Conservation (phyloP, 2,888 invertebrate species). For the Dioctria linearis region DNA sequence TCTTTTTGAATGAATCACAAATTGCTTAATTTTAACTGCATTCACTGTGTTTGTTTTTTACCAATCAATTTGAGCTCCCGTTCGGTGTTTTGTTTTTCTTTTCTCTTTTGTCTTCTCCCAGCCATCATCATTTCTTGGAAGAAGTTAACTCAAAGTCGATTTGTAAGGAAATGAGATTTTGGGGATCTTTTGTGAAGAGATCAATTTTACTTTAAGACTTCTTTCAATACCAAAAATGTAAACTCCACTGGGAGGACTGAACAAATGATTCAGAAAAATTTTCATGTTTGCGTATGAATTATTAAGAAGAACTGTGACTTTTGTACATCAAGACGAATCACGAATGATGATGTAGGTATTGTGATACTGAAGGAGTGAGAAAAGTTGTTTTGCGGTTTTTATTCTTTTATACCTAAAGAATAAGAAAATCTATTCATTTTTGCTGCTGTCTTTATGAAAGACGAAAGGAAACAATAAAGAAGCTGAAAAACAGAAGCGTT, state of each 20-base stretch:
- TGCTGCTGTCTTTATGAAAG: too few relatives aligned
- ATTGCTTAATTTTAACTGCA: constrained; percentile 2
- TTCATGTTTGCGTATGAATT: constrained; percentile 37
- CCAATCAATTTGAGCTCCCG: background rate
- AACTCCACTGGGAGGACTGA: constrained; percentile 11
- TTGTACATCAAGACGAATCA: background rate
- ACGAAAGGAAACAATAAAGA: too few relatives aligned
- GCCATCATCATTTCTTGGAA: background rate
- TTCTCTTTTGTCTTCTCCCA: background rate
- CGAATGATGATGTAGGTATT: background rate
- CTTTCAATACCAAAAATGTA: background rate
- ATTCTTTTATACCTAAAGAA: background rate
- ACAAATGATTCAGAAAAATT: constrained; percentile 26
- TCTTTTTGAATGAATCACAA: background rate
- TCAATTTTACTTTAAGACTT: background rate
- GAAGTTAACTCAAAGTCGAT: too few relatives aligned
- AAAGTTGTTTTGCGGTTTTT: background rate
- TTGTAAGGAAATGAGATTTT: background rate
- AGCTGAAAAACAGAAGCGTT: too few relatives aligned
- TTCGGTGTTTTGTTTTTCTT: background rate
- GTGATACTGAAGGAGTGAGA: background rate
- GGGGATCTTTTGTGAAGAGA: background rate
- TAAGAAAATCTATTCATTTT: too few relatives aligned
- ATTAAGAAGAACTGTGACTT: constrained; percentile 33
- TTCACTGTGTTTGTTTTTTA: background rate